Percentiles rank a stretch among this genome's conserved stretches.
Evolutionary conservation across 2,113 vertebrate genomes (phyloP).

Genomic region (Pseudonaja textilis): DNA sequence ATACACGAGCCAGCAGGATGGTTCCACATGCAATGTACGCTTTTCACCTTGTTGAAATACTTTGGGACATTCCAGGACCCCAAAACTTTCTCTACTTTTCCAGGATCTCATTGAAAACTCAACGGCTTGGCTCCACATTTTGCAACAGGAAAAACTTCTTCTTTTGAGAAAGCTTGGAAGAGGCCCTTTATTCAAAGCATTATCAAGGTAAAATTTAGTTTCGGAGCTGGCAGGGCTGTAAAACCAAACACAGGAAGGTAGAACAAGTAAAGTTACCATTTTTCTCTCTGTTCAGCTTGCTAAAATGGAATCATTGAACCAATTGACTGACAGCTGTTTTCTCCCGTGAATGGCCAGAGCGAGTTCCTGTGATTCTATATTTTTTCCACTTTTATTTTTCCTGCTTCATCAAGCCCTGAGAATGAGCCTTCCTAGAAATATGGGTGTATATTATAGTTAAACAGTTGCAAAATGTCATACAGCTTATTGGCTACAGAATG

Average conservation of each 20-base stretch:
- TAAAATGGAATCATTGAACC: neutral
- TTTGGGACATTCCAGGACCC: neutral
- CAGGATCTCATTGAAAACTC: neutral
- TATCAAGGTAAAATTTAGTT: neutral
- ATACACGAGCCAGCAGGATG: neutral
- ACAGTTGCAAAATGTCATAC: neutral
- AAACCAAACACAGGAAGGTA: neutral
- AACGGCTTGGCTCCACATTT: neutral
- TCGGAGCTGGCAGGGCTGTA: neutral
- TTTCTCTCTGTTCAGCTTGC: neutral
- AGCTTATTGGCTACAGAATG: neutral
- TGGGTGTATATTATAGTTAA: neutral
- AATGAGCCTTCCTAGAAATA: neutral
- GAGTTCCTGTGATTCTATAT: neutral
- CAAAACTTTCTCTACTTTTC: neutral
- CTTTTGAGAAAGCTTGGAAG: neutral
- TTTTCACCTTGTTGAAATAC: neutral
- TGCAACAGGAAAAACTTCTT: neutral
- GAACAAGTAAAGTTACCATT: neutral
- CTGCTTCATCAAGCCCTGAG: neutral
- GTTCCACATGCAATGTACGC: neutral
- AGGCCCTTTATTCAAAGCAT: neutral
- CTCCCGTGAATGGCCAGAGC: neutral
- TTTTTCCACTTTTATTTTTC: neutral
- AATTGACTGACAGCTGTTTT: neutral